Conservation (phyloP, 1,140 invertebrate genomes). For the Mylabris phalerata region DNA sequence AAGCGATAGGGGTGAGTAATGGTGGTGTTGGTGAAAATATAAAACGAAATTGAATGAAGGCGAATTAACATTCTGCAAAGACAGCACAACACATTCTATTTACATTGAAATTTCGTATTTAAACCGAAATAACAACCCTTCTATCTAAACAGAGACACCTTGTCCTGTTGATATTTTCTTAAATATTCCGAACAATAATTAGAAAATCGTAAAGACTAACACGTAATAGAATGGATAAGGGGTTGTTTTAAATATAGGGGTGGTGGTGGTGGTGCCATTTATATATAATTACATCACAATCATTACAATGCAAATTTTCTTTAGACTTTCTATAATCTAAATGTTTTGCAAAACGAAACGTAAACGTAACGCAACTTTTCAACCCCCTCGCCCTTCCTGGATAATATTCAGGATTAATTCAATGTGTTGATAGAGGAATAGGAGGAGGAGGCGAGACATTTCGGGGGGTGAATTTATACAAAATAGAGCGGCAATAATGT, state of each 20-base stretch:
- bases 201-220: not conserved
- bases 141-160: constrained; percentile 22
- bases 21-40: too few species aligned
- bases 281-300: constrained; percentile 37
- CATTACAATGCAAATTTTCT: constrained; percentile 40
- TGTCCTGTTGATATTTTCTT: constrained; percentile 3
- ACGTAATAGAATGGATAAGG: not conserved
- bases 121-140: constrained; percentile 22
- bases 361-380: too few species aligned
- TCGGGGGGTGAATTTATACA: too few species aligned
- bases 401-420: constrained; percentile 41
- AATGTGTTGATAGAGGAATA: not conserved
- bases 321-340: constrained; percentile 32
- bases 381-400: constrained; percentile 20
- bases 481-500: constrained; percentile 7
- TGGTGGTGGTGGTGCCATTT: constrained; percentile 3
- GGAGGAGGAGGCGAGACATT: too few species aligned
- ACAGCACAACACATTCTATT: constrained; percentile 22
- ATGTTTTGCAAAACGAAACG: constrained; percentile 28
- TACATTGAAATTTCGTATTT: constrained; percentile 27
- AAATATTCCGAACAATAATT: constrained; percentile 14
- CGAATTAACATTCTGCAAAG: constrained; percentile 16
- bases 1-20: too few species aligned
- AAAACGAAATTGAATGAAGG: too few species aligned
- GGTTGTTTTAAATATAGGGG: not conserved